Evolutionary conservation across 2,888 invertebrate species (phyloP).

Genomic region (Sycophila texana): DNA sequence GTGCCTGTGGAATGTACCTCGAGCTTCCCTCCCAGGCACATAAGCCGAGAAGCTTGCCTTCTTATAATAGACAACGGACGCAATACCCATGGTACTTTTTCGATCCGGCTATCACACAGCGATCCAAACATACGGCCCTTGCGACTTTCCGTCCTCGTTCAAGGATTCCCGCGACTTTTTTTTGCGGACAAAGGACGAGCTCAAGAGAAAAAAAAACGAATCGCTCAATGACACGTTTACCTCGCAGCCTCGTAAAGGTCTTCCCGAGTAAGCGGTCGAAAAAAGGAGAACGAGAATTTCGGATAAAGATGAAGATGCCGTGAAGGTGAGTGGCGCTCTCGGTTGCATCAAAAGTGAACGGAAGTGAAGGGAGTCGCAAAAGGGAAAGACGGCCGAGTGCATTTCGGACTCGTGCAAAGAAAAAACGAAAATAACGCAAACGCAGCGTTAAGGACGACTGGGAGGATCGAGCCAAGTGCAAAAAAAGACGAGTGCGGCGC

Average conservation of each 20-base stretch:
- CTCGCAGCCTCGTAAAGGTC: conserved; percentile 23
- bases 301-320: conserved; percentile 45
- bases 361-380: conserved; percentile 53
- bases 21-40: conserved; percentile 5
- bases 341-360: conserved; percentile 36
- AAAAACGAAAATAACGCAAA: conserved; percentile 12
- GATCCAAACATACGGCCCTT: no score
- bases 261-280: neutral
- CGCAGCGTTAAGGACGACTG: conserved; percentile 53
- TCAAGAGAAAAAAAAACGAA: neutral
- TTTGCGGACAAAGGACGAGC: neutral
- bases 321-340: conserved; percentile 16
- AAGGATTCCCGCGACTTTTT: neutral
- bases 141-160: neutral
- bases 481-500: conserved; percentile 38
- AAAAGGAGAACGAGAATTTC: conserved; percentile 26
- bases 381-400: conserved; percentile 22
- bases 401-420: conserved; percentile 28
- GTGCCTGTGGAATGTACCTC: conserved; percentile 56
- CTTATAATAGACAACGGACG: neutral
- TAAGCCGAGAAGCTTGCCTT: neutral
- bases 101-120: no score
- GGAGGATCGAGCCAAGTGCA: conserved; percentile 41
- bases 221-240: neutral
- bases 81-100: neutral